Base-by-base conservation (phyloP, 2,888 invertebrate genomes). In the Anoncus sp. region DNA sequence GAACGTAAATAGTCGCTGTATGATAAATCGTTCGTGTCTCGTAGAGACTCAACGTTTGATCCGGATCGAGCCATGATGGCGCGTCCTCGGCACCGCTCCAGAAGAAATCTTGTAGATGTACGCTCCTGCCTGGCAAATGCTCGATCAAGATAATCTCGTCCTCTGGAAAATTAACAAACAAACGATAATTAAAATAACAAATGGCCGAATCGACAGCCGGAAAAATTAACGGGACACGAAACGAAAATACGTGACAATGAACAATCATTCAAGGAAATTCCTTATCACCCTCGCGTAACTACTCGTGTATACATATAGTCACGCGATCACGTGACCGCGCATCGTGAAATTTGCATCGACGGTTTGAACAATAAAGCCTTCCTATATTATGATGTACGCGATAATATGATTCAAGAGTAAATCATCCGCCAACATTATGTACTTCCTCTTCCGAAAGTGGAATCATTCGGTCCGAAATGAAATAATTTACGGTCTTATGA, bases 11-110 rank as follows among this genome's bases (percentile, higher is more conserved):
- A 7, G 90, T 91, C 14, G 89, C 86, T n/a, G 90, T 87, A 60
- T 87, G 90, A 72, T 88, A 87, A 38, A 89, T 74, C 18, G 91
- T 90, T 55, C 83, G 87, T n/a, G 89, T 90, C 79, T 91, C 88
- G 83, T 90, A 88, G 24, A 88, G 82, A 0, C 85, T 90, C 57
- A 90, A 73, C 3, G 87, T 85, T 38, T 90, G 90, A 49, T 93
- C 93, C 53, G 92, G 92, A 85, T 92, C 94, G 83, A 93, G 92
- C 86, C 91, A 94, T 9, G 94, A 93, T 0, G 95, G 95, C 0
- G 96, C 97, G 87, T 97, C 97, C 0, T 97, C 97, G 0, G 96
- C 96, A 0, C 97, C 97, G 0, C 96, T 96, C 97, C 97, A 97
- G 90, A 97, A 96, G 91, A 97, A 97, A 90, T 97, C 97, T 86